Base-by-base conservation (phyloP, 1,140 invertebrate species). In the Bombus pascuorum region DNA sequence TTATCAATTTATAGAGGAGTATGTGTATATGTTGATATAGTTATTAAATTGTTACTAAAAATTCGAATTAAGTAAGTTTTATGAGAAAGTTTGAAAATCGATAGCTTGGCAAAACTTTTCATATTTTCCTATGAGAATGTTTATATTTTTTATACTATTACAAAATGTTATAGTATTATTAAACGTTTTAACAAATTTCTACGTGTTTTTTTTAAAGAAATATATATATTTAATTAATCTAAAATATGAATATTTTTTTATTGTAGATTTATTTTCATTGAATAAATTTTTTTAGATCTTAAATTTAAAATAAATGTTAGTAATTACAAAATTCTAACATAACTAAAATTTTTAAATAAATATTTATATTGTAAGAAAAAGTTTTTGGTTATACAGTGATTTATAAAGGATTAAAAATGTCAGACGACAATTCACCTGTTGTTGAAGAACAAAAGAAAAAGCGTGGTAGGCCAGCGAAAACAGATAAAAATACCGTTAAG, bases 371-470 rank as follows among this genome's bases (percentile, higher is more conserved):
- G 12, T 47, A 79, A 28, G 2, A 42, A 44, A 37, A 57, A 53
- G 47, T 71, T 83, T 18, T 77, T 74, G 15, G n/a, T 88, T 81
- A 44, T 78, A 37, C 80, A 91, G 89, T 74, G 37, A 78, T 77
- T 78, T 28, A 28, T 86, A 87, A 73, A 70, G 68, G 57, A 85
- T 74, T 66, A 89, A 93, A 87, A 59, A 95, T 95, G 95, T 95
- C 95, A 59, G 95, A 95, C 90, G 95, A 95, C 39, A 94, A 94
- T 92, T 94, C 95, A 71, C 90, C 94, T 80, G 93, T 94, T n/a
- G 93, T 94, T 28, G 95, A 95, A 15, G 95, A 95, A 57, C 93
- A 94, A 85, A 95, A 95, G 89, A 95, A 95, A 85, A 95, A 95
- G 80, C 90, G 95, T 13, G 95, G 95, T 1, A 93, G 95, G 68